Evolutionary conservation across 2,888 invertebrate genomes (phyloP).

Genomic region (Flabesymbios commensalis): DNA sequence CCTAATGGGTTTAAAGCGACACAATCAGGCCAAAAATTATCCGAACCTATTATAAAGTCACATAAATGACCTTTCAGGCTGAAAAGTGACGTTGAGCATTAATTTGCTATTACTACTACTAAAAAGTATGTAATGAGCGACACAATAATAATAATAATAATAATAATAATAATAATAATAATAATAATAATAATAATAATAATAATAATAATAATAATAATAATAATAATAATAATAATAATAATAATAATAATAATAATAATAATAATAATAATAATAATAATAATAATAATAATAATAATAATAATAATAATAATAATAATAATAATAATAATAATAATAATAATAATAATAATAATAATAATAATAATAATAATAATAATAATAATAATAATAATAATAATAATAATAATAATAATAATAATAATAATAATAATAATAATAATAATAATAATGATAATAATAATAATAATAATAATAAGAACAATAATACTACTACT

Average conservation of each 20-base stretch:
- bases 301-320: neutral
- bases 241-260: neutral
- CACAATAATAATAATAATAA: neutral
- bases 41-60: too few relatives aligned
- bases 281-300: neutral
- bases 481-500: too few relatives aligned
- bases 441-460: too few relatives aligned
- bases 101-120: too few relatives aligned
- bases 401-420: neutral
- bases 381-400: neutral
- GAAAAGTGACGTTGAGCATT: too few relatives aligned
- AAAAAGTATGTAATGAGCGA: too few relatives aligned
- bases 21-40: too few relatives aligned
- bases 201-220: constrained; percentile 19
- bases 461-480: too few relatives aligned
- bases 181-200: neutral
- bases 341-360: neutral
- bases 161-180: neutral
- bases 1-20: too few relatives aligned
- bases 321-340: neutral
- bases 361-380: neutral
- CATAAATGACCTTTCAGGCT: too few relatives aligned
- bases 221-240: constrained; percentile 38
- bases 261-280: neutral
- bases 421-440: too few relatives aligned